phyloP scores from a whole-genome alignment of 2,888 invertebrate species.

The Agrochola lychnidis region DNA sequence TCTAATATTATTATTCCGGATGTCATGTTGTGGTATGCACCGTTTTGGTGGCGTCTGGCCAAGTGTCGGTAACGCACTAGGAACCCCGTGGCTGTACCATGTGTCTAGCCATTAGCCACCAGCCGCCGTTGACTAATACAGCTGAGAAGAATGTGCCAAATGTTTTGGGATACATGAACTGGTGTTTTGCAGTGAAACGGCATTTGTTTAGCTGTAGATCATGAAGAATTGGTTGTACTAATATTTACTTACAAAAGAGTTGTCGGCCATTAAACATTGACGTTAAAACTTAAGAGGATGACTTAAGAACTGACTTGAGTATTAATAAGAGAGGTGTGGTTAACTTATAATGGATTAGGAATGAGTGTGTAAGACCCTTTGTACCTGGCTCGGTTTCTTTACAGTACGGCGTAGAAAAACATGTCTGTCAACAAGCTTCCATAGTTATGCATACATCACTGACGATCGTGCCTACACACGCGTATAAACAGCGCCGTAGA shows the following conservation, averaged over 20 bases:
- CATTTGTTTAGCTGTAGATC: conserved; percentile 1
- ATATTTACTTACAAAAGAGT: background rate
- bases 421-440: no score
- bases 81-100: conserved; percentile 53
- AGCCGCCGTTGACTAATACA: conserved; percentile 51
- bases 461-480: no score
- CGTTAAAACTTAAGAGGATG: no score
- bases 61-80: conserved; percentile 45
- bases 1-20: conserved; percentile 58
- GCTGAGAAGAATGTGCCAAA: conserved; percentile 32
- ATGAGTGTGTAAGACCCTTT: background rate
- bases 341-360: background rate
- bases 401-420: no score
- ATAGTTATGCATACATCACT: no score
- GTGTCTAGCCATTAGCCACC: conserved; percentile 47
- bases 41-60: conserved; percentile 53
- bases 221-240: background rate
- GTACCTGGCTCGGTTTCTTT: no score
- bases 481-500: no score
- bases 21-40: conserved; percentile 59
- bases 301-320: background rate
- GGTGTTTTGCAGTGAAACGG: conserved; percentile 11
- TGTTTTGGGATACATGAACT: conserved; percentile 19
- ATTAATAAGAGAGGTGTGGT: no score
- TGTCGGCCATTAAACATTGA: no score